Percentiles rank a stretch among this genome's conserved stretches.
phyloP scores from a whole-genome alignment of 2,797 vertebrate genomes.

The Dryobates pubescens region DNA sequence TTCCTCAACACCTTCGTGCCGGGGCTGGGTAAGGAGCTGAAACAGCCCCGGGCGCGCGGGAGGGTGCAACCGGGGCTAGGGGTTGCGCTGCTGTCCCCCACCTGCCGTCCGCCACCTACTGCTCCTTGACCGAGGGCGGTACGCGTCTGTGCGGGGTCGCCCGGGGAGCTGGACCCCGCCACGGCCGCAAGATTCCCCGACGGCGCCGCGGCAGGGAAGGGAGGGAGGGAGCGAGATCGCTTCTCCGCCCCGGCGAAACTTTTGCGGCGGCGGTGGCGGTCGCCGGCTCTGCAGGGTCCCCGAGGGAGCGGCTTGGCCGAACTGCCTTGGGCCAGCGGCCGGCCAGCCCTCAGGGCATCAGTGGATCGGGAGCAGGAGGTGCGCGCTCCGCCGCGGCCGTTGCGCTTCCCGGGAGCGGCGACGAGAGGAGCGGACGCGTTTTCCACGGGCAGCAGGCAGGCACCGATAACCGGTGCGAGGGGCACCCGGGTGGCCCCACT shows the following conservation, averaged over 20 bases:
- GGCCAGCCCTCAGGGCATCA: not conserved
- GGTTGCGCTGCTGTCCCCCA: not conserved
- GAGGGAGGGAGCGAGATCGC: not conserved
- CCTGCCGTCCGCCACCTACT: not conserved
- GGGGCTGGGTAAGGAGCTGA: slow-evolving; percentile 89
- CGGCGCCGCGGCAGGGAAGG: not conserved
- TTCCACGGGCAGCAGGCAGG: not conserved
- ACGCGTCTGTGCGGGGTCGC: too few species aligned
- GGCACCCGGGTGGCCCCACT: not conserved
- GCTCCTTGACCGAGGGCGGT: not conserved
- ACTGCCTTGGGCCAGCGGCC: not conserved
- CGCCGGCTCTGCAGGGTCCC: too few species aligned
- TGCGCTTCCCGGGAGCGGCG: too few species aligned
- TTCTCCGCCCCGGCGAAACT: not conserved
- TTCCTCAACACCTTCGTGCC: slow-evolving; percentile 98
- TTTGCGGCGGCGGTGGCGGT: not conserved
- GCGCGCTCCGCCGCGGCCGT: not conserved
- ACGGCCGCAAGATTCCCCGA: not conserved
- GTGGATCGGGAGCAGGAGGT: not conserved
- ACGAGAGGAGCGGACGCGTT: accelerated
- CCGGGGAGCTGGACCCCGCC: not conserved
- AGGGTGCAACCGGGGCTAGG: not conserved
- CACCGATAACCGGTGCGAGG: not conserved
- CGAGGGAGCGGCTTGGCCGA: not conserved
- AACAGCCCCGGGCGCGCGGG: not conserved